phyloP scores from a whole-genome alignment of 2,888 invertebrate genomes.

The Tricholauxania praeusta region DNA sequence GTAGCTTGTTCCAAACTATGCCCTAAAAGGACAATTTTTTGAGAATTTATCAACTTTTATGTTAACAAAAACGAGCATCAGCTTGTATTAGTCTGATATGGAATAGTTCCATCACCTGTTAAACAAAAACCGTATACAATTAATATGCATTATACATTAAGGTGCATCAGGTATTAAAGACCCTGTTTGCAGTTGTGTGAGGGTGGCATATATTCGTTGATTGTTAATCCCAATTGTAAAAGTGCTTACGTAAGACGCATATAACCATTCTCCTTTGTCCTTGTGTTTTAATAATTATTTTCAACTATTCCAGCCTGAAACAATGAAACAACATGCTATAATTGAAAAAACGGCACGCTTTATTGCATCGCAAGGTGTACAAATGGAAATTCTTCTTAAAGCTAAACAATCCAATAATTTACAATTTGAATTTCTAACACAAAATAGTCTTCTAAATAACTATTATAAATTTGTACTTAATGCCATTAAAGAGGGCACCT shows the following conservation, averaged over 20 bases:
- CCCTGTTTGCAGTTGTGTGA: no score
- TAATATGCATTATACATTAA: no score
- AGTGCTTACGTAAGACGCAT: neutral
- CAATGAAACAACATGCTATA: constrained; percentile 89
- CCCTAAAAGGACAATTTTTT: no score
- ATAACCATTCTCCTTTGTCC: neutral
- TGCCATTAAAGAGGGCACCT: constrained; percentile 78
- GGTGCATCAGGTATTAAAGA: no score
- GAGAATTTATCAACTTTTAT: no score
- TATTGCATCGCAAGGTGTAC: constrained; percentile 89
- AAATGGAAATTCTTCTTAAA: constrained; percentile 99
- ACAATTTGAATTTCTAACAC: constrained; percentile 93
- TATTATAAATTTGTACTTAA: constrained; percentile 87
- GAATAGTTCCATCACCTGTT: no score
- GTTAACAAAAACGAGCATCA: no score
- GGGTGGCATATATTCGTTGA: no score
- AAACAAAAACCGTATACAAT: no score
- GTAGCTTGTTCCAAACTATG: no score
- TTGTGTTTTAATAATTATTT: neutral
- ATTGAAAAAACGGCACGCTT: constrained; percentile 95
- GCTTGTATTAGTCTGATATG: no score
- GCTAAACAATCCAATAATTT: constrained; percentile 95
- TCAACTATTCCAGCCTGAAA: constrained; percentile 77
- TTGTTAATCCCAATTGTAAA: no score
- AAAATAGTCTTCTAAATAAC: constrained; percentile 84